Percentiles rank a stretch among this genome's conserved stretches.
Conservation (phyloP, 2,888 invertebrate genomes). For the Herminia tarsipennalis region DNA sequence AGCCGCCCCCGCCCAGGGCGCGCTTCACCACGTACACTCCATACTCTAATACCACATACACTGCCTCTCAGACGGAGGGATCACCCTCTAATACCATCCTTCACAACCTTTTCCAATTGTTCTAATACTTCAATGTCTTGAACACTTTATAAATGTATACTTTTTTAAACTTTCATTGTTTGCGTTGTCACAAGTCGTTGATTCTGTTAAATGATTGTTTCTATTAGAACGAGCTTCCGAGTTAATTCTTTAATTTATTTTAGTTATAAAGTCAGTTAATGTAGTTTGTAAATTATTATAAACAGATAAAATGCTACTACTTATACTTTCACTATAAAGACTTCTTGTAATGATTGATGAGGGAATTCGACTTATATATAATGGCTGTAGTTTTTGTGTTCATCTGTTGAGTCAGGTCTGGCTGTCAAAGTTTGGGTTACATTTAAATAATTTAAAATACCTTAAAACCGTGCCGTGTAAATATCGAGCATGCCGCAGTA, state of each 20-base stretch:
- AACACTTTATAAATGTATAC: slow-evolving; percentile 4
- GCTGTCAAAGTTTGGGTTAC: no score
- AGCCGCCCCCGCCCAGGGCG: slow-evolving; percentile 83
- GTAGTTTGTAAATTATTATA: no score
- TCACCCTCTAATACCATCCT: slow-evolving; percentile 16
- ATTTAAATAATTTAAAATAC: no score
- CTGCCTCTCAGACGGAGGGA: slow-evolving; percentile 7
- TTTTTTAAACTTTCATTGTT: slow-evolving; percentile 31
- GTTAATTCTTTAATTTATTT: slow-evolving; percentile 34
- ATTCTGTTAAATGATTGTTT: slow-evolving; percentile 9
- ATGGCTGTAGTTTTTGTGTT: no score
- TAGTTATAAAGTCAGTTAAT: no score
- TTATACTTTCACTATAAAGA: no score
- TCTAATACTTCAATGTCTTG: not conserved
- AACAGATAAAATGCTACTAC: no score
- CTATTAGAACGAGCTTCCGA: slow-evolving; percentile 41
- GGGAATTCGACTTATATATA: no score
- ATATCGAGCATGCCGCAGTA: no score
- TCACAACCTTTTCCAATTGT: slow-evolving; percentile 20
- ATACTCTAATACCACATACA: slow-evolving; percentile 30
- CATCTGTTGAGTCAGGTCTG: no score
- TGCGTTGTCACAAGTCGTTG: slow-evolving; percentile 12
- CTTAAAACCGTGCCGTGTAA: no score
- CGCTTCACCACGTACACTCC: slow-evolving; percentile 63
- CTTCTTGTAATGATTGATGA: no score